Conservation (phyloP, 2,888 invertebrate species). For the Cacoxenus indagator region DNA sequence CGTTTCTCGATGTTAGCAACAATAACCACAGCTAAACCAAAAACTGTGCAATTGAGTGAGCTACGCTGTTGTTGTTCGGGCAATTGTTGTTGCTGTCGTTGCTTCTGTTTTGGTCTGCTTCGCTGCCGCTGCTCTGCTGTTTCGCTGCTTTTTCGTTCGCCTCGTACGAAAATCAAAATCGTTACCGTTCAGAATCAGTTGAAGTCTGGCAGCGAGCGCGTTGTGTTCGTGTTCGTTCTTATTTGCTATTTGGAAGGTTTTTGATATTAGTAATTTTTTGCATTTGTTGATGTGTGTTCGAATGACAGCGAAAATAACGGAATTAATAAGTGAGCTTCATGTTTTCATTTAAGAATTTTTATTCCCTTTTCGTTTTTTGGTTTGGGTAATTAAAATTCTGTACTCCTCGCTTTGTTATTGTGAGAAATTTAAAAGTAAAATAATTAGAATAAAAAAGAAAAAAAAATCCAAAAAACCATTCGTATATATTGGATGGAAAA, state of each 20-base stretch:
- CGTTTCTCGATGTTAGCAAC: conserved; percentile 9
- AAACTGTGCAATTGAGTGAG: background rate
- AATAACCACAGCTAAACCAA: background rate
- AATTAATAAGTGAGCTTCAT: background rate
- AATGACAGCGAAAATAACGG: background rate
- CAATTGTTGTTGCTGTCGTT: conserved; percentile 30
- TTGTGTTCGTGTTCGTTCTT: background rate
- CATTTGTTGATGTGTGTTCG: background rate
- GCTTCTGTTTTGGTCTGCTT: conserved; percentile 25
- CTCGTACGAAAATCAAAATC: background rate
- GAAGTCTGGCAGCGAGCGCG: no score
- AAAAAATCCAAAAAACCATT: no score
- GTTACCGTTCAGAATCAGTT: background rate
- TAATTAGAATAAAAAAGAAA: no score
- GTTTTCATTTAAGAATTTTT: conserved; percentile 17
- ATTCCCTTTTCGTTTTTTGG: conserved; percentile 36
- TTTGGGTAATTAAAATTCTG: conserved; percentile 39
- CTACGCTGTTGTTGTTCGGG: conserved; percentile 11
- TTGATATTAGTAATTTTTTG: conserved; percentile 1
- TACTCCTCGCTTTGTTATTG: no score
- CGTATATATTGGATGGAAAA: no score
- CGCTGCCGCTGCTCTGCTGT: conserved; percentile 25
- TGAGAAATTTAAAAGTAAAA: no score
- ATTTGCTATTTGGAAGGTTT: background rate
- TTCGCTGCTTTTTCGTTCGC: conserved; percentile 20